Base-by-base conservation (phyloP, 2,888 invertebrate genomes). In the Trissoscelio sp. region DNA sequence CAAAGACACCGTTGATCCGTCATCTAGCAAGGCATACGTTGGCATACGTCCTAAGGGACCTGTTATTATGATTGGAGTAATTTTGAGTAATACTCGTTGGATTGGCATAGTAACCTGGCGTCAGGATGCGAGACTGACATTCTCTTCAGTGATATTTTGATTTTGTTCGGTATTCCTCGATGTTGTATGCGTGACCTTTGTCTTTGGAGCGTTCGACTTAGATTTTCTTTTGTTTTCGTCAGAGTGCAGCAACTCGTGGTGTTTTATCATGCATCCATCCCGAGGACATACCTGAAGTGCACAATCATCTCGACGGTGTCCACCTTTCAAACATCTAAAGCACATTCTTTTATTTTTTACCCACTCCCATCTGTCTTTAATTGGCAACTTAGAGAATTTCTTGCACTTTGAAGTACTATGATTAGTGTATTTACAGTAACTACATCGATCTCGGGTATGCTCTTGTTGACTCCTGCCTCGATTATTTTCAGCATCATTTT, bases 341-440 rank as follows among this genome's bases (percentile, higher is more conserved):
- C 67, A 69, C 0, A 69, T 12, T 0, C 24, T 18, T 0, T 39
- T 16, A 1, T 31, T 0, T 7, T 6, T 42, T 0, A 18, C 42
- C 42, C 55, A 44, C n/a, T 22, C n/a, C 55, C 67, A 55, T 1
- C 67, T 20, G 9, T 55, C 55, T 2, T 11, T n/a, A 28, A 44
- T 44, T 7, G 55, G 5, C 16, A 28, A 1, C 6, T 18, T 42
- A 9, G 3, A 7, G 16, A 69, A 69, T 18, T 44, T n/a, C 0
- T 7, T 0, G 12, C 67, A 69, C 7, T 1, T n/a, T 0, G 9
- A n/a, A 11, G n/a, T 3, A 11, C 1, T 3, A n/a, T 37, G n/a
- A n/a, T 37, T n/a, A 1, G 11, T 1, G 3, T 37, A 11, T 1
- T 9, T 3, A n/a, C 37, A 37, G n/a, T 37, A 37, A 4, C 4